Conservation (phyloP, 2,797 vertebrate genomes). For the Sebastes jordani region DNA sequence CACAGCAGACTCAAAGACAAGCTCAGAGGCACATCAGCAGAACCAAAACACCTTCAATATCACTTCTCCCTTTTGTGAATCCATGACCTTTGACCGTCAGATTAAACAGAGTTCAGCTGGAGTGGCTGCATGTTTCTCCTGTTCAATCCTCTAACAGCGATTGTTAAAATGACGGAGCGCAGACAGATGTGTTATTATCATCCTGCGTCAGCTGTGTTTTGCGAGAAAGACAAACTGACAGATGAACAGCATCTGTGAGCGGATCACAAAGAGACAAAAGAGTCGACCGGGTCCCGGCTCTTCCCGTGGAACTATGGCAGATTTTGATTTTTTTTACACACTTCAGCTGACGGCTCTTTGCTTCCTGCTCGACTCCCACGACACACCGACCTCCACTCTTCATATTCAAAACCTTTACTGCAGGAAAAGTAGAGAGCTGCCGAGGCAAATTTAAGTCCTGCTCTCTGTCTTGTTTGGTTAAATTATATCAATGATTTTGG, state of each 20-base stretch:
- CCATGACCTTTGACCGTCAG: background rate
- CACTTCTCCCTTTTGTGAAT: background rate
- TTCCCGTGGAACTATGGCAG: constrained; percentile 19
- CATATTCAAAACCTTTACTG: background rate
- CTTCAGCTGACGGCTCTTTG: background rate
- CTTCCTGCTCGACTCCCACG: background rate
- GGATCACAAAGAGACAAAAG: constrained; percentile 10
- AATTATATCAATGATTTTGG: background rate
- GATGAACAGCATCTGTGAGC: background rate
- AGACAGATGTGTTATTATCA: constrained; percentile 20
- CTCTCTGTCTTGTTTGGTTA: background rate
- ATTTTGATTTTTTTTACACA: background rate
- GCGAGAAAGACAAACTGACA: constrained; percentile 2
- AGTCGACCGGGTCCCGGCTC: background rate
- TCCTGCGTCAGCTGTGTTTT: background rate
- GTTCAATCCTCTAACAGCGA: background rate
- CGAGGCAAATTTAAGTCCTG: background rate
- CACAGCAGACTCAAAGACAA: background rate
- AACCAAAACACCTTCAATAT: background rate
- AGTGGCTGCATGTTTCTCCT: background rate
- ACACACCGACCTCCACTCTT: background rate
- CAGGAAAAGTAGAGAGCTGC: background rate
- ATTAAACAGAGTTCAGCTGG: background rate
- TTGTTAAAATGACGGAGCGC: background rate
- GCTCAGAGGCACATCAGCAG: background rate